Evolutionary conservation across 2,888 invertebrate genomes (phyloP), one percentile per base, ranked within the genome.

Genomic region (Apamea monoglypha): DNA sequence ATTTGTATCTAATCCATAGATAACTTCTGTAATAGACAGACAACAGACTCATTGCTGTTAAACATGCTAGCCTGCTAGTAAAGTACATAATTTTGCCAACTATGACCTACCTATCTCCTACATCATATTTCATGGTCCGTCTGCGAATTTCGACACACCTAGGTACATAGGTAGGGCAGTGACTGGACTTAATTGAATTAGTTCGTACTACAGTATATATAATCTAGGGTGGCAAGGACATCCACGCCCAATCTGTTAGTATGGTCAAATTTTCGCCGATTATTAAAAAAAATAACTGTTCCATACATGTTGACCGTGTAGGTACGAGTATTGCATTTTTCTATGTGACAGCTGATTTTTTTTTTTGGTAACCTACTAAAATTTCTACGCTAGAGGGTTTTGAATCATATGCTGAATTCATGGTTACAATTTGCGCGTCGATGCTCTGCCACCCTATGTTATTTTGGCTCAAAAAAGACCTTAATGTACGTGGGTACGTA

Each of bases 141-240:
- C 5, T 53, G 32, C 61, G 18, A 67, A 64, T 70, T 68, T 70
- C 16, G 66, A 40, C 79, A 56, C 83, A 75, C 83, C 83, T 73
- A 78, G 66, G 40, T 16, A 67, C 12, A 2, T 5, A 56, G 47
- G 78, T n/a, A 36, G 36, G 47, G 10, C 40, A 14, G 6, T 40
- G 18, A n/a, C n/a, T 44, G 18, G 12, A 72, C 29, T 25, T 61
- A 56, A 61, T 63, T 67, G 0, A 59, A 61, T 83, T 53, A 78
- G 14, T 69, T n/a, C 16, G 5, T 36, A 75, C 1, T 75, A 12
- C 14, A 47, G 21, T 53, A 61, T 47, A 1, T 53, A n/a, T n/a
- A 12, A n/a, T 8, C 16, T 53, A 53, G 18, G 50, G 50, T 53
- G 18, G 18, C 50, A 18, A 18, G 50, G 18, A 50, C 50, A 44